Evolutionary conservation across 2,888 invertebrate genomes (phyloP).

Genomic region (Apamea sordens): DNA sequence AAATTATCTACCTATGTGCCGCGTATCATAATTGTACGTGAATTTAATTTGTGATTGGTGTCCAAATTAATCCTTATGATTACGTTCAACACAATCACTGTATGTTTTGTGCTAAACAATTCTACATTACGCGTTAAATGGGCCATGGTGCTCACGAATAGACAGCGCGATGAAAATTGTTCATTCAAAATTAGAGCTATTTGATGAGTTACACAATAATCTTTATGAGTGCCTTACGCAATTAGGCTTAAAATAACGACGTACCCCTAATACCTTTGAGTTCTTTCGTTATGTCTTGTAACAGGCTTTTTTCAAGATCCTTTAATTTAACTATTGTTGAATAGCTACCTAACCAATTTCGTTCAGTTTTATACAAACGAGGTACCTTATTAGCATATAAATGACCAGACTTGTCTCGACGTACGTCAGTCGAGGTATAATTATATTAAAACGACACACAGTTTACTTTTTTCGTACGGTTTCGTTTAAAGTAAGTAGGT

Average conservation of each 20-base stretch:
- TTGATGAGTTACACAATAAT: not conserved
- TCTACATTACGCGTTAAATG: not conserved
- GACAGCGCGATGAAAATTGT: not conserved
- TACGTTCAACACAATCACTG: not conserved
- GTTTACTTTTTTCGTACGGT: not conserved
- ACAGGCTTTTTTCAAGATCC: not conserved
- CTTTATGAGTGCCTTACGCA: not conserved
- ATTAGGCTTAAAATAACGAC: not conserved
- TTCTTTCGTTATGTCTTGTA: not conserved
- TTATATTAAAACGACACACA: not conserved
- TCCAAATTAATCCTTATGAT: not conserved
- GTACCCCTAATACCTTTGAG: not conserved
- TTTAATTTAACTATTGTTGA: not conserved
- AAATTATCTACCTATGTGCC: not conserved
- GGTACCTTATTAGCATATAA: slow-evolving; percentile 12
- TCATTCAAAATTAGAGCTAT: not conserved
- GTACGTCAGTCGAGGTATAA: not conserved
- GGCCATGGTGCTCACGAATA: no score
- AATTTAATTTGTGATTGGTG: not conserved
- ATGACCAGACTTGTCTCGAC: not conserved
- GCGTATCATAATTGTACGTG: not conserved
- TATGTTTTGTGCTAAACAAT: not conserved
- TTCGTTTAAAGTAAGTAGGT: not conserved
- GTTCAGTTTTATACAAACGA: not conserved
- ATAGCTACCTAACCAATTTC: not conserved